Conservation (phyloP, 2,888 invertebrate species). For the Leptura quadrifasciata region DNA sequence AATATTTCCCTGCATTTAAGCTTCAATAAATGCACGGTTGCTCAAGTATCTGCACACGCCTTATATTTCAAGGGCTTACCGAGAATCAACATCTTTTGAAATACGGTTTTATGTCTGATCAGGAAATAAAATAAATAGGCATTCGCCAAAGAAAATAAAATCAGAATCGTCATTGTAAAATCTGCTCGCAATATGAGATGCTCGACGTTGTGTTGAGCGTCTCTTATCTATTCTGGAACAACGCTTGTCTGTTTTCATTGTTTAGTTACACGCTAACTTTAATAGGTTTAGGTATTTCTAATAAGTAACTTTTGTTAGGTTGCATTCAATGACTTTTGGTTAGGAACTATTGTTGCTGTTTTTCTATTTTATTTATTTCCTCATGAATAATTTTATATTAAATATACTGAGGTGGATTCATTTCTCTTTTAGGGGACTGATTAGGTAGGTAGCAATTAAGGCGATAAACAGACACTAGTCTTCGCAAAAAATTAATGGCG, state of each 20-base stretch:
- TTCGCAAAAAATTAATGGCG: too few species aligned
- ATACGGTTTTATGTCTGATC: neutral
- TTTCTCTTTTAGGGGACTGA: too few species aligned
- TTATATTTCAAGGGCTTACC: conserved; percentile 9
- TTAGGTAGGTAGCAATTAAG: too few species aligned
- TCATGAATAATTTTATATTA: too few species aligned
- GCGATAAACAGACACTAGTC: too few species aligned
- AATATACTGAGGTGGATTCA: too few species aligned
- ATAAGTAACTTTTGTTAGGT: too few species aligned
- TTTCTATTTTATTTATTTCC: too few species aligned
- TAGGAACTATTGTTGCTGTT: too few species aligned
- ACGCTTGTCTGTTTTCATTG: neutral
- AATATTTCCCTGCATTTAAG: conserved; percentile 15
- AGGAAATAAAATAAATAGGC: conserved; percentile 16
- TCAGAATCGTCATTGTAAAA: neutral
- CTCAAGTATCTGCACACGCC: neutral
- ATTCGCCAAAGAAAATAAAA: neutral
- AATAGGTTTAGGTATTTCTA: neutral
- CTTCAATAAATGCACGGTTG: conserved; percentile 20
- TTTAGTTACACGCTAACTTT: neutral
- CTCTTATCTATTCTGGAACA: neutral
- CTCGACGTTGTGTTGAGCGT: neutral
- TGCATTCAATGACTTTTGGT: too few species aligned
- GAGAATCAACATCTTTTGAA: conserved; percentile 7
- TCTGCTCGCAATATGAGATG: neutral